These are phyloP conservation scores for Ammospiza nelsoni DNA, from an alignment of 2,113 vertebrate genomes.

Conservation along the genomic window DNA sequence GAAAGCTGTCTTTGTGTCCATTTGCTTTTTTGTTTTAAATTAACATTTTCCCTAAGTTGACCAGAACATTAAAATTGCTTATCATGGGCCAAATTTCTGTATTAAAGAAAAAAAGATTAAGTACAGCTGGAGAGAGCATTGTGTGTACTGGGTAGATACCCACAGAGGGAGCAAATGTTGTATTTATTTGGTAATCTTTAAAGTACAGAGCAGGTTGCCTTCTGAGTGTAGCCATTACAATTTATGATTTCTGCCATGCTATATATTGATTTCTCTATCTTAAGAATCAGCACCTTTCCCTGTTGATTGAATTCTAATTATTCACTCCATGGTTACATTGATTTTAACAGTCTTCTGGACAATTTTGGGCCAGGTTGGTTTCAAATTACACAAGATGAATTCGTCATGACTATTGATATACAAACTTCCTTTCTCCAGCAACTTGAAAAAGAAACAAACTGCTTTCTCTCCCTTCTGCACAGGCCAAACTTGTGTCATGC, in stretches of 20 bases:
- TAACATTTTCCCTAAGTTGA: background rate
- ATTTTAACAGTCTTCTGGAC: conserved; percentile 17
- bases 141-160: background rate
- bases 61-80: background rate
- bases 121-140: background rate
- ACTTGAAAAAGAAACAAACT: background rate
- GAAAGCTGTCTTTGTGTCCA: background rate
- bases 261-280: conserved; percentile 28
- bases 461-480: background rate
- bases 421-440: background rate
- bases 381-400: conserved; percentile 37
- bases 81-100: background rate
- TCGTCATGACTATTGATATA: background rate
- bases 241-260: conserved; percentile 27
- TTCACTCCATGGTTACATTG: background rate
- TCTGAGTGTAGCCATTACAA: background rate
- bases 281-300: conserved; percentile 1
- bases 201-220: background rate
- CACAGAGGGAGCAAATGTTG: background rate
- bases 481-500: background rate
- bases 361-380: conserved; percentile 8
- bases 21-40: background rate
- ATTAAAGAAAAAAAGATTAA: background rate
- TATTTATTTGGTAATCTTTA: background rate
- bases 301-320: conserved; percentile 34